Evolutionary conservation across 2,888 invertebrate genomes (phyloP), one percentile per base, ranked within the genome.

Genomic region (Cacoxenus indagator): DNA sequence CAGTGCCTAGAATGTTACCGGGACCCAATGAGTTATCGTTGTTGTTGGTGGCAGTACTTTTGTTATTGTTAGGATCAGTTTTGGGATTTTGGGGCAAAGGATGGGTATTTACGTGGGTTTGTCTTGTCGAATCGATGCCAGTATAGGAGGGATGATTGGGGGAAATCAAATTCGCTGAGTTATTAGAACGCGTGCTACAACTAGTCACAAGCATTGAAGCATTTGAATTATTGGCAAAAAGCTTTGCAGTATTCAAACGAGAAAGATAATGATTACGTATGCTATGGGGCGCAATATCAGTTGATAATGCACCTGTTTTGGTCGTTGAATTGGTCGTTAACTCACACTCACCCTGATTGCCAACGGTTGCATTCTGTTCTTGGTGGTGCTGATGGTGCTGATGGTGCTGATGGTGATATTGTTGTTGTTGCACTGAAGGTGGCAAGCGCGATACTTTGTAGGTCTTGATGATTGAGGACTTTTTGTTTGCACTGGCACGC

Each of bases 1-100:
- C 82, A 65, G 86, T 80, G 76, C 87, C 83, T 75, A 87, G 67
- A 70, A 85, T 78, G 75, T 76, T 80, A 76, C 90, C 90, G 88
- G 90, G 90, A 78, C 89, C 88, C 65, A 78, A 75, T 70, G 73
- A 71, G 65, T 78, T 67, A 67, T 76, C 73, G 14, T 59, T 46
- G 66, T 65, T 48, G 14, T 19, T 48, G 54, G 66, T 14, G 19
- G 11, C 26, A 19, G 69, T 14, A n/a, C 17, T 54, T n/a, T 59
- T 51, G 26, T 45, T 31, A 14, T 64, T 43, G 37, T 11, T 31
- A 22, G 76, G 71, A 67, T 76, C 76, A 48, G 72, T 66, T 70
- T 70, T 73, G 72, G 57, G 48, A 67, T 22, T 9, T 57, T 64
- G 37, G 9, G 8, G 19, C 26, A 46, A 8, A 61, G 64, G 66